Evolutionary conservation across 2,797 vertebrate genomes (phyloP).

Genomic region (Myoxocephalus aenaeus): DNA sequence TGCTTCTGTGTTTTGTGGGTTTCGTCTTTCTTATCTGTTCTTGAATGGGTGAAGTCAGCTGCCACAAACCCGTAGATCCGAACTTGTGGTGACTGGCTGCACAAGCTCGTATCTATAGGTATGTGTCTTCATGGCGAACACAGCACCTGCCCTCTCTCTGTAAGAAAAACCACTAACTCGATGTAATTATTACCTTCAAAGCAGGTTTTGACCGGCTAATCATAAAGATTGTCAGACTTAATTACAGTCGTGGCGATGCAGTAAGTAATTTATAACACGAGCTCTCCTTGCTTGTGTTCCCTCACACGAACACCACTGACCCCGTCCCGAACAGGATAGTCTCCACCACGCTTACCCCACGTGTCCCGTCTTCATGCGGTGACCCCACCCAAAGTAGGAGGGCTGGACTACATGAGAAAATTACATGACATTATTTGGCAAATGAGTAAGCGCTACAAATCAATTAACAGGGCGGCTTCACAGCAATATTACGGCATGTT

Average conservation of each 20-base stretch:
- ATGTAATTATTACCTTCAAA: constrained; percentile 12
- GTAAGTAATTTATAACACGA: constrained; percentile 20
- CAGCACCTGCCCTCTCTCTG: constrained; percentile 60
- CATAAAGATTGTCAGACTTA: constrained; percentile 2
- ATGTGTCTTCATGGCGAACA: constrained; percentile 91
- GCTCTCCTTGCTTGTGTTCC: constrained; percentile 16
- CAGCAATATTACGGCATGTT: background rate
- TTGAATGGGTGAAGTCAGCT: constrained; percentile 84
- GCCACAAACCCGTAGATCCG: constrained; percentile 99
- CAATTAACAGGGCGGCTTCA: background rate
- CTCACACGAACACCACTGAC: constrained; percentile 19
- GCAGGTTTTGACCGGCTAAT: constrained; percentile 21
- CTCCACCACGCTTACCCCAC: constrained; percentile 25
- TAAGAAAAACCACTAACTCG: constrained; percentile 18
- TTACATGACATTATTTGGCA: constrained; percentile 30
- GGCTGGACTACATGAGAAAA: constrained; percentile 41
- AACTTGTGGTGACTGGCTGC: constrained; percentile 95
- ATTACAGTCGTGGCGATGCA: background rate
- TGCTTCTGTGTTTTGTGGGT: constrained; percentile 29
- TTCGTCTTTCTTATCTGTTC: constrained; percentile 31
- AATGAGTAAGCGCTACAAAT: constrained; percentile 34
- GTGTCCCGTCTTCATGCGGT: constrained; percentile 43
- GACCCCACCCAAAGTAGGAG: constrained; percentile 66
- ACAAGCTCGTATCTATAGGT: constrained; percentile 99
- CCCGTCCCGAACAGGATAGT: constrained; percentile 19